Base-by-base conservation (phyloP, 1,140 invertebrate species). In the Diploscapter pachys region DNA sequence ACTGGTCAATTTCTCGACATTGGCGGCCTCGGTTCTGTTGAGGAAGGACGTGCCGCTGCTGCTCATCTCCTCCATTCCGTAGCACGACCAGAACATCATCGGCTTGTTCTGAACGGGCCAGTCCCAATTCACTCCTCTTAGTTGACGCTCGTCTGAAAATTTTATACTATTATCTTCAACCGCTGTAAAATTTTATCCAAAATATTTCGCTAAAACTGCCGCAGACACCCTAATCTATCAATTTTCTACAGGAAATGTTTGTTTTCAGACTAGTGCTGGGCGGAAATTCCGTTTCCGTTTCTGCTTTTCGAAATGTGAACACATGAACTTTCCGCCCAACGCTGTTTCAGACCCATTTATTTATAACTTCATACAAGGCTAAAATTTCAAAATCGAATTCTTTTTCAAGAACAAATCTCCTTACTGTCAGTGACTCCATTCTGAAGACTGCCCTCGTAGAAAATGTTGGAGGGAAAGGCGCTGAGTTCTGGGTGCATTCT, bases 381-480 rank as follows among this genome's bases (percentile, higher is more conserved):
- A 31, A 57, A 70, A 69, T 67, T 4, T 2, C 2, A 31, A 50
- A 13, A 9, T 3, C 13, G 50, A 71, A 72, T 48, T 55, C 50
- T 11, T 54, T 4, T 56, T n/a, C 3, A 54, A 11, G 13, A 4
- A 63, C 62, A 49, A 9, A 31, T 4, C 50, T 48, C 68, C 80
- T 82, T 86, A 90, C 90, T 89, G 9, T 95, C 93, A 81, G 94
- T 95, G 3, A 99, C 96, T 2, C 96, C 96, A 87, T 99, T 99
- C 86, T 99, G 96, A 50, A 99, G 88, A 2, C 93, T 96, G 0
- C 96, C 97, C 86, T 99, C 97, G 86, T 99, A 99, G 86, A 99
- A 99, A 87, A 99, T 98, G 86, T 99, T 98, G 0, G 95, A 98
- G 0, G 97, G 96, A 85, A 99, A 99, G 62, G 94, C 90, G 0